Evolutionary conservation across 2,888 invertebrate species (phyloP), one percentile per base, ranked within the genome.

Genomic region (Gasteruption jaculator): DNA sequence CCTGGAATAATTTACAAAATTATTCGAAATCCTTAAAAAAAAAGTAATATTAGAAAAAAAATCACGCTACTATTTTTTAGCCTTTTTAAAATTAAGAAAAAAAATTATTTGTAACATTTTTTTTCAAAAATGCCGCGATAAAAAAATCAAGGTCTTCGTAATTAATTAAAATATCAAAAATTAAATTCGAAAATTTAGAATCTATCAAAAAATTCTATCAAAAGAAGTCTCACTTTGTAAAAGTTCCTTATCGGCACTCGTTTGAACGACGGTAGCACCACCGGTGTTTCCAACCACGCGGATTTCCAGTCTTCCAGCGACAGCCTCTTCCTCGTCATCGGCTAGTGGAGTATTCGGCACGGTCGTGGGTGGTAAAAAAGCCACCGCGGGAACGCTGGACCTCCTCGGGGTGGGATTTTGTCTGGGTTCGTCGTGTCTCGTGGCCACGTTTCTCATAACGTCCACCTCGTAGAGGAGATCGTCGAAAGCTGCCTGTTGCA

Each of bases 401-500:
- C 71, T 60, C 35, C 65, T 63, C 6, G 54, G 44, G 14, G 57
- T 47, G 10, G 58, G 51, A 32, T 47, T 57, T 31, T 59, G 50
- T 14, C 51, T 54, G n/a, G 64, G 61, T 11, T 65, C 63, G 26
- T 71, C 71, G 56, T 75, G 76, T 26, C 83, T 76, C 12, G 82
- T 77, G 26, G 82, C 82, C 50, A 89, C 81, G 65, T 89, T 88
- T 35, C 90, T 74, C 77, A 86, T 85, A 31, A 90, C 84, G 71
- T 92, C 91, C 51, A 91, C 82, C 41, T 83, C 79, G 73, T 88
- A 91, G 10, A 81, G 70, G 55, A 81, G 79, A 68, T 87, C 85
- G 70, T 90, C 90, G 72, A 91, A 89, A 27, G 89, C 85, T 30
- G 90, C 90, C 69, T 90, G 89, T 65, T 91, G 91, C 37, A 91